These are phyloP conservation scores for Hydraecia micacea DNA, from an alignment of 2,888 invertebrate genomes.

Conservation along the genomic window DNA sequence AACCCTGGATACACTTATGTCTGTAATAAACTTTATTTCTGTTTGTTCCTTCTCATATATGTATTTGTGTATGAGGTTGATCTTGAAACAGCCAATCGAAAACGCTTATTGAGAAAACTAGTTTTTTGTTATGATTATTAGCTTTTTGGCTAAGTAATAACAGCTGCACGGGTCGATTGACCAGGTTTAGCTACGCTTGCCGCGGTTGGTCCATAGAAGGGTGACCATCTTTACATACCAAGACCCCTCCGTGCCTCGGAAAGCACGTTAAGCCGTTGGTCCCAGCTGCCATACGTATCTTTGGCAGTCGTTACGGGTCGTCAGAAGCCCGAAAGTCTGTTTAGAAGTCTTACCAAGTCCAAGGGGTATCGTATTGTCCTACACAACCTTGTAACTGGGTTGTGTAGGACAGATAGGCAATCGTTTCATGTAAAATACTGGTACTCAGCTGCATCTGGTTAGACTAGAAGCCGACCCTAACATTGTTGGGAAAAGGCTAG, in stretches of 20 bases:
- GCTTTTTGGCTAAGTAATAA: background rate
- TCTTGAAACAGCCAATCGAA: slow-evolving; percentile 22
- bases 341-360: no score
- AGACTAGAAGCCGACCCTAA: no score
- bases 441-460: no score
- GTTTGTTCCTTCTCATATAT: slow-evolving; percentile 48
- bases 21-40: slow-evolving; percentile 63
- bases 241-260: background rate
- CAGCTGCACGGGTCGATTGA: background rate
- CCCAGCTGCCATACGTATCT: no score
- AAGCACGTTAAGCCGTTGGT: no score
- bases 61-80: slow-evolving; percentile 10
- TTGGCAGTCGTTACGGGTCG: no score
- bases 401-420: background rate
- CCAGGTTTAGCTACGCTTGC: background rate
- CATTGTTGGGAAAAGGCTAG: no score
- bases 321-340: no score
- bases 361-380: no score
- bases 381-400: no score
- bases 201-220: background rate
- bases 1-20: slow-evolving; percentile 50
- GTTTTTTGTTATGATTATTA: background rate
- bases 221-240: background rate
- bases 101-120: slow-evolving; percentile 1
- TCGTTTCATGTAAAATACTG: background rate